Evolutionary conservation across 2,797 vertebrate species (phyloP).

Genomic region (Champsocephalus gunnari): DNA sequence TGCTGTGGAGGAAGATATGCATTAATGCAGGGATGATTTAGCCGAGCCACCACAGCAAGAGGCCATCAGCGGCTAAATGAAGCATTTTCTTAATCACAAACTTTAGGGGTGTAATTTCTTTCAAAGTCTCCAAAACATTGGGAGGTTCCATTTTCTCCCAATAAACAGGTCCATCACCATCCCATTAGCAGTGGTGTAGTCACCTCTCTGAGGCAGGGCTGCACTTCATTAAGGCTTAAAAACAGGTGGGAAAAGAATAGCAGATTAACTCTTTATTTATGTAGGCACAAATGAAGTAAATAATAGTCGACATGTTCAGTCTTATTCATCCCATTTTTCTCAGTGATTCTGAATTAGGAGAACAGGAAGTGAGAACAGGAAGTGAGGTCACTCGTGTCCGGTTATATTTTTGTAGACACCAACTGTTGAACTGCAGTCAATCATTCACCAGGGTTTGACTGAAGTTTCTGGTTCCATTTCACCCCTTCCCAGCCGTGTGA

Average conservation of each 20-base stretch:
- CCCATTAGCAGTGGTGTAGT: conserved; percentile 52
- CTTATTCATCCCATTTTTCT: conserved; percentile 1
- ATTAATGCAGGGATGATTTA: conserved; percentile 78
- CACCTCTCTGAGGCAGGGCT: conserved; percentile 44
- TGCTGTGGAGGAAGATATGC: conserved; percentile 81
- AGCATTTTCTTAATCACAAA: conserved; percentile 77
- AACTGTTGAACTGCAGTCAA: neutral
- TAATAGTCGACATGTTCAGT: neutral
- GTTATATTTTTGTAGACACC: neutral
- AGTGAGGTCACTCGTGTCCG: neutral
- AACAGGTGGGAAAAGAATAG: conserved; percentile 16
- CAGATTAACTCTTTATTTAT: conserved; percentile 3
- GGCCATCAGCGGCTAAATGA: conserved; percentile 72
- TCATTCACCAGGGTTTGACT: conserved; percentile 10
- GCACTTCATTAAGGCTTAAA: conserved; percentile 44
- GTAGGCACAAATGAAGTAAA: neutral
- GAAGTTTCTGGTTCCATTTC: conserved; percentile 35
- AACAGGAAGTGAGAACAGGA: conserved; percentile 1
- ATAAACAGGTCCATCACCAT: conserved; percentile 67
- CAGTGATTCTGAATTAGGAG: neutral
- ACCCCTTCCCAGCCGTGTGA: conserved; percentile 30
- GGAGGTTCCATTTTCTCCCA: conserved; percentile 65
- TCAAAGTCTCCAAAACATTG: conserved; percentile 68
- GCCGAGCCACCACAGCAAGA: conserved; percentile 73
- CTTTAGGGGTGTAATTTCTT: conserved; percentile 71